A percentile compares a stretch with the other conserved stretches of the same genome.
phyloP scores from a whole-genome alignment of 2,113 vertebrate species.

The Oreochromis niloticus region DNA sequence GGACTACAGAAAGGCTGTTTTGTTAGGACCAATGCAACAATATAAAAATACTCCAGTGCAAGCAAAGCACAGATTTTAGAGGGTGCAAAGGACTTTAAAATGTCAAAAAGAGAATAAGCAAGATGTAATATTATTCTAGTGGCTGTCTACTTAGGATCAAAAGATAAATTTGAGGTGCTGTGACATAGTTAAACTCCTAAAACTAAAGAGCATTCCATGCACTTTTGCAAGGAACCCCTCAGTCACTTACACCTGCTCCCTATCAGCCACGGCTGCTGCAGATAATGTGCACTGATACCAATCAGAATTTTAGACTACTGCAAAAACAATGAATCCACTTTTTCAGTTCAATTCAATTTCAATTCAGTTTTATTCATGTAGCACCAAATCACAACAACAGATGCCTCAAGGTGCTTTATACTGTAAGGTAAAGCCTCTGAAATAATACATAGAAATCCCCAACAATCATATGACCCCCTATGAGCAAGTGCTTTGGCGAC shows the following conservation, averaged over 20 bases:
- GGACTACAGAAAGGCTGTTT: neutral
- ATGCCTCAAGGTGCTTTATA: accelerated
- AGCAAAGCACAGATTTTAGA: accelerated
- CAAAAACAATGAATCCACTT: neutral
- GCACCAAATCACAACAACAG: neutral
- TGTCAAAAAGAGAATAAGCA: neutral
- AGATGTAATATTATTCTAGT: neutral
- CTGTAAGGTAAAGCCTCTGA: neutral
- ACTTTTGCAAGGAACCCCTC: neutral
- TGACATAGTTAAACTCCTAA: neutral
- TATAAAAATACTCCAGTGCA: neutral
- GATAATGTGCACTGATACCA: neutral
- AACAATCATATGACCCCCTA: neutral
- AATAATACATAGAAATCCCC: neutral
- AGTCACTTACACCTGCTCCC: neutral
- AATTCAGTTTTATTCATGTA: neutral
- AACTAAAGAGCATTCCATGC: neutral
- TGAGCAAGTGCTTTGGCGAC: neutral
- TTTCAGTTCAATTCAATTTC: neutral
- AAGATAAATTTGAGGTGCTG: neutral
- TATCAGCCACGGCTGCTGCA: neutral
- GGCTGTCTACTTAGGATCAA: neutral
- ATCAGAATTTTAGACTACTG: neutral
- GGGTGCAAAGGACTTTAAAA: neutral
- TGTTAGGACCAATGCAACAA: neutral